phyloP scores from a whole-genome alignment of 2,797 vertebrate species.

The Hybognathus amarus region DNA sequence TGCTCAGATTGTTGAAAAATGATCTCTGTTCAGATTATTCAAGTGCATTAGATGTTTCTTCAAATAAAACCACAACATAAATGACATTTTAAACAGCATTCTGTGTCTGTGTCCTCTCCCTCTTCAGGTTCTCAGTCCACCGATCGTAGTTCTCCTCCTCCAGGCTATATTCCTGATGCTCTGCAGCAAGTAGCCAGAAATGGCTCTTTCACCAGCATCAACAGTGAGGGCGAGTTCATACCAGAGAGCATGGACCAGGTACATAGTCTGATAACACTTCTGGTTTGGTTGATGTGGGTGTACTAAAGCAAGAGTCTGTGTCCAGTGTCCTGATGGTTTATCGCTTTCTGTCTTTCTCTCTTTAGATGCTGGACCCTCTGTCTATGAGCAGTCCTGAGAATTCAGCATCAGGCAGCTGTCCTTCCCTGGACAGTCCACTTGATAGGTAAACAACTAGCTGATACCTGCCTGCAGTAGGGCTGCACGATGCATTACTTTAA shows the following conservation, averaged over 20 bases:
- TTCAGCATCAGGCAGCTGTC: constrained; percentile 97
- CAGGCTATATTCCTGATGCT: constrained; percentile 97
- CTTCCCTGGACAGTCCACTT: constrained; percentile 95
- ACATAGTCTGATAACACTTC: constrained; percentile 5
- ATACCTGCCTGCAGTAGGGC: background rate
- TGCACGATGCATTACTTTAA: too few relatives aligned
- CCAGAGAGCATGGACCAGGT: constrained; percentile 99
- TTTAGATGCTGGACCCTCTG: constrained; percentile 95
- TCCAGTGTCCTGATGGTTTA: background rate
- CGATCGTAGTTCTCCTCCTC: constrained; percentile 96
- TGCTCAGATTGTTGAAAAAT: too few relatives aligned
- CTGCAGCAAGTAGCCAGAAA: constrained; percentile 95
- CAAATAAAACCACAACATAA: background rate
- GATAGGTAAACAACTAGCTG: constrained; percentile 85
- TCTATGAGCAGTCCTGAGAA: constrained; percentile 99
- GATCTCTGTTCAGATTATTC: background rate
- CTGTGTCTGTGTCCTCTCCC: background rate
- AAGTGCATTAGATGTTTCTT: background rate
- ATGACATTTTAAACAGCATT: background rate
- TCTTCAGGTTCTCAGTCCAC: constrained; percentile 84
- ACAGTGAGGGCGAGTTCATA: constrained; percentile 99
- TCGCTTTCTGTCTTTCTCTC: constrained; percentile 29
- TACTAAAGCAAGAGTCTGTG: background rate
- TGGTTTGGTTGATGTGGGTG: background rate
- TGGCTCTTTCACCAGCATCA: constrained; percentile 98